Base-by-base conservation (phyloP, 2,113 vertebrate genomes). In the Hoplias malabaricus region DNA sequence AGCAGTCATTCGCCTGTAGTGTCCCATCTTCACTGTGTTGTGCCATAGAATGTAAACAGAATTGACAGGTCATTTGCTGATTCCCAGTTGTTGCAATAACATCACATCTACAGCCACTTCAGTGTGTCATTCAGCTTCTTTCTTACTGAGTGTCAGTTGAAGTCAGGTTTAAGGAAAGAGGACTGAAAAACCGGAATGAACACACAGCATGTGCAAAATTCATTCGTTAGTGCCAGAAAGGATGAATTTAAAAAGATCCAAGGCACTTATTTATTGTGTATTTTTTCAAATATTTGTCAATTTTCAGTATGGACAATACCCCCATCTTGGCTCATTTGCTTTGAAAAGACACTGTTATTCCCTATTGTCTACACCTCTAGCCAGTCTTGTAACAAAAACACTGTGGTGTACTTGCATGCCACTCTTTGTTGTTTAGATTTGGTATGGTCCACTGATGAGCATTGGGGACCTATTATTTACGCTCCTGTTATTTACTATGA, bases 331-430 rank as follows among this genome's bases (percentile, higher is more conserved):
- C 68, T 13, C 36, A 46, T 69, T 54, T 5, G 19, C 63, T 77
- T 62, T 85, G 78, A 82, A 73, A 80, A 80, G 71, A 85, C 79
- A 43, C 71, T 56, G 73, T 83, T 84, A 82, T 85, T 82, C n/a
- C 31, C 61, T 63, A 11, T 75, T 77, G 70, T 85, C 86, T 82
- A 43, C 19, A 21, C 76, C 4, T 78, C 53, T 73, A 21, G 21
- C 21, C 59, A 43, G 23, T 80, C 69, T 50, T 83, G 61, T 78
- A 74, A 84, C 83, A 84, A 76, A 70, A 70, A 66, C 43, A 13
- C 72, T 73, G 78, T 81, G 54, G 82, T 43, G 11, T 36, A 68
- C 66, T 67, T 77, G 76, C 72, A 73, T 67, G 27, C 38, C 66
- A 63, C 77, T 50, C 79, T 80, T 62, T 46, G 43, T 42, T 34